A percentile compares a stretch with the other conserved stretches of the same genome.
phyloP scores from a whole-genome alignment of 2,797 vertebrate genomes.

The Malacoraja senta region DNA sequence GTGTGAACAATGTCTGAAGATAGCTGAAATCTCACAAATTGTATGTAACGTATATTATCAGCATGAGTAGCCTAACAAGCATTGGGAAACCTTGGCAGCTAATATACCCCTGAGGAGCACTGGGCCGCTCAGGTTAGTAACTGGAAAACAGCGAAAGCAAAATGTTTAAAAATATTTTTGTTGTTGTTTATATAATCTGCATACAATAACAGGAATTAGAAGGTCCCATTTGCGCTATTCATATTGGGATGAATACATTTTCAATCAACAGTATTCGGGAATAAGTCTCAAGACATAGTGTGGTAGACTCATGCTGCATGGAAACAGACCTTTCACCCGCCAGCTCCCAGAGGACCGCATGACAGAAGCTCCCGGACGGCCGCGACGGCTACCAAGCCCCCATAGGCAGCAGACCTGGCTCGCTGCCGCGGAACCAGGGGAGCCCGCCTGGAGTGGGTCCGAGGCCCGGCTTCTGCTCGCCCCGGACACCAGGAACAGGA shows the following conservation, averaged over 20 bases:
- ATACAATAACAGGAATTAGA: conserved; percentile 7
- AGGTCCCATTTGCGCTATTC: not conserved
- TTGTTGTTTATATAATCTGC: conserved; percentile 15
- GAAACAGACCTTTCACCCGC: too few relatives aligned
- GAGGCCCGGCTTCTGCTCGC: too few relatives aligned
- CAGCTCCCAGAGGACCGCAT: too few relatives aligned
- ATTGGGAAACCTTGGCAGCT: not conserved
- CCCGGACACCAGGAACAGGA: too few relatives aligned
- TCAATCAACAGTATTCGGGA: not conserved
- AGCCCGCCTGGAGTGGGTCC: too few relatives aligned
- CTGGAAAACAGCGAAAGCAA: conserved; percentile 19
- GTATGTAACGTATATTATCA: not conserved
- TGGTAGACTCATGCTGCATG: too few relatives aligned
- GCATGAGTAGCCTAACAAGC: not conserved
- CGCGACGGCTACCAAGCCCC: too few relatives aligned
- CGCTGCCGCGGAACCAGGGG: too few relatives aligned
- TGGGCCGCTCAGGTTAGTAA: not conserved
- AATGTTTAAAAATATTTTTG: not conserved
- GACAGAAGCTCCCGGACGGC: too few relatives aligned
- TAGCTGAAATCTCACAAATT: conserved; percentile 21
- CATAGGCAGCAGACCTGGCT: too few relatives aligned
- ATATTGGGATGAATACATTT: conserved; percentile 6
- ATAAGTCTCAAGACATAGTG: not conserved
- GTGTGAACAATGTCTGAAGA: not conserved
- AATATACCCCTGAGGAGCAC: not conserved